phyloP scores from a whole-genome alignment of 2,113 vertebrate species.

The Lutjanus erythropterus region DNA sequence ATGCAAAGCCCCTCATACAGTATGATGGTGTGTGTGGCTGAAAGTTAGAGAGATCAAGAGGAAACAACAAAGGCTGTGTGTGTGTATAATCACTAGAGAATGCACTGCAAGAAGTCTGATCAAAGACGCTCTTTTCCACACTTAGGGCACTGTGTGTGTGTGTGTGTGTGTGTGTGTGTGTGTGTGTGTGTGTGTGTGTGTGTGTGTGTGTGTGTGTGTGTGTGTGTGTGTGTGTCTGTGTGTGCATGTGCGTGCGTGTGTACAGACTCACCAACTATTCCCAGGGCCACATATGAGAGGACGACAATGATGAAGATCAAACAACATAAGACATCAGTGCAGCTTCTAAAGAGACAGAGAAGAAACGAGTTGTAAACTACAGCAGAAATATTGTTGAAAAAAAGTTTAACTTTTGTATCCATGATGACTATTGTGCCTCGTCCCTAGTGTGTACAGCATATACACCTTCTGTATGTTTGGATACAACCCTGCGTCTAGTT shows the following conservation, averaged over 20 bases:
- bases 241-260: not conserved
- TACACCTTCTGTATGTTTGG: not conserved
- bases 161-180: not conserved
- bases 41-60: not conserved
- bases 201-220: no score
- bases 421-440: not conserved
- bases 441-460: not conserved
- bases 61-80: not conserved
- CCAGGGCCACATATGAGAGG: constrained; percentile 89
- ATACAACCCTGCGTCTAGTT: not conserved
- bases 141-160: not conserved
- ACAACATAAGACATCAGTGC: constrained; percentile 92
- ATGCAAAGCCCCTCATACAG: not conserved
- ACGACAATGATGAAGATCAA: constrained; percentile 90
- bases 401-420: not conserved
- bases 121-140: no score
- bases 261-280: constrained; percentile 90
- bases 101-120: constrained; percentile 2
- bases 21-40: no score
- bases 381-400: not conserved
- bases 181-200: no score
- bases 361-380: not conserved
- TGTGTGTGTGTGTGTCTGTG: not conserved
- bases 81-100: constrained; percentile 9
- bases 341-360: constrained; percentile 82